Percentiles rank a stretch among this genome's conserved stretches.
Conservation (phyloP, 1,140 invertebrate species). For the Eubasilissa regina region DNA sequence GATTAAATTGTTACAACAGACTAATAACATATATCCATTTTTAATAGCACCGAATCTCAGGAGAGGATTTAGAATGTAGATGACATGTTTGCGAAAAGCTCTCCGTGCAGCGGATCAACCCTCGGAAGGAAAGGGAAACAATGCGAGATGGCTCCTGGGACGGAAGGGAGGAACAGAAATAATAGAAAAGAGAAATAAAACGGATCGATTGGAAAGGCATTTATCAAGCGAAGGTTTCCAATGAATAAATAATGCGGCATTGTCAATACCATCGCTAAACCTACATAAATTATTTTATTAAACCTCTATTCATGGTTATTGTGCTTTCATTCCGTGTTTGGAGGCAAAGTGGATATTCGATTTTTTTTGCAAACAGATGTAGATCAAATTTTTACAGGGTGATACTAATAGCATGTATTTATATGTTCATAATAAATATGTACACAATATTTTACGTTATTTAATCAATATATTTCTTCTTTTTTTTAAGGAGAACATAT, state of each 20-base stretch:
- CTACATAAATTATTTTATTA: conserved; percentile 61
- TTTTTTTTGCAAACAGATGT: conserved; percentile 57
- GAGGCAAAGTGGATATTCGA: conserved; percentile 57
- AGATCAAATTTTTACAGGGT: conserved; percentile 47
- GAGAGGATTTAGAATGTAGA: not conserved
- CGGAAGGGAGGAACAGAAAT: conserved; percentile 27
- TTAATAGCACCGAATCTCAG: no score
- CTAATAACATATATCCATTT: no score
- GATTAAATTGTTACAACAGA: no score
- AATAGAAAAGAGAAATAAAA: conserved; percentile 40
- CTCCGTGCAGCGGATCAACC: not conserved
- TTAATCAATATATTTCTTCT: no score
- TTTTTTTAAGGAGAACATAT: no score
- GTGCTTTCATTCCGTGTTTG: conserved; percentile 51
- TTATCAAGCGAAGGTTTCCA: conserved; percentile 59
- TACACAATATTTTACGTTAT: no score
- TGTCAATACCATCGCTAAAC: conserved; percentile 56
- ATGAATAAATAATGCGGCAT: conserved; percentile 60
- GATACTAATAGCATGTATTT: not conserved
- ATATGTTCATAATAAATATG: no score
- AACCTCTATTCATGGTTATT: conserved; percentile 58
- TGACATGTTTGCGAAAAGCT: not conserved
- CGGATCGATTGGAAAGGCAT: conserved; percentile 59
- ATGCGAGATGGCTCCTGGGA: conserved; percentile 33
- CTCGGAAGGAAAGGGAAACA: not conserved